Conservation (phyloP, 2,113 vertebrate species). For the Tor tambroides region DNA sequence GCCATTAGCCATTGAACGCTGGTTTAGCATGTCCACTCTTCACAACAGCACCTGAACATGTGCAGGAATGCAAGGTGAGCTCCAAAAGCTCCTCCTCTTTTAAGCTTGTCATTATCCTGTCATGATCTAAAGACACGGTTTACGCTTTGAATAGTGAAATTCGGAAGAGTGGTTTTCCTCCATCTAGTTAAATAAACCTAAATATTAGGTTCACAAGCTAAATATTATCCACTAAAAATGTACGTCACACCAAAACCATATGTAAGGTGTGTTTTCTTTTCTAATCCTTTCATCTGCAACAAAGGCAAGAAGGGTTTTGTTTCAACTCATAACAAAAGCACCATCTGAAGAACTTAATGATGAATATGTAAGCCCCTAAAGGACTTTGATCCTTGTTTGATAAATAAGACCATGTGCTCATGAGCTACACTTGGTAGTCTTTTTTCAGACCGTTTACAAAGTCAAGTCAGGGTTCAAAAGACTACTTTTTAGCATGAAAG, state of each 20-base stretch:
- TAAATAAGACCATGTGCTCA: constrained; percentile 46
- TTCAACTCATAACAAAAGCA: constrained; percentile 59
- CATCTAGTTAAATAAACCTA: constrained; percentile 11
- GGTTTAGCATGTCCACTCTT: constrained; percentile 1
- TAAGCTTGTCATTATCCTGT: constrained; percentile 46
- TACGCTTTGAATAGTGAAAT: constrained; percentile 28
- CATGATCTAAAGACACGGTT: constrained; percentile 21
- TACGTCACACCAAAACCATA: not conserved
- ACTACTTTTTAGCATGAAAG: constrained; percentile 51
- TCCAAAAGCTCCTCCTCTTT: constrained; percentile 11
- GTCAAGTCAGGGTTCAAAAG: constrained; percentile 53
- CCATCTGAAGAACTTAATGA: constrained; percentile 57
- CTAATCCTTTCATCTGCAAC: constrained; percentile 1
- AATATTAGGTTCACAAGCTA: constrained; percentile 4
- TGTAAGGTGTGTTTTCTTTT: constrained; percentile 11
- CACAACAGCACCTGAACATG: constrained; percentile 35
- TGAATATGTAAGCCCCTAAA: constrained; percentile 39
- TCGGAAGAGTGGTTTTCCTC: not conserved
- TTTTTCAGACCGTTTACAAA: not conserved
- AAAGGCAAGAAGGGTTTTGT: constrained; percentile 45
- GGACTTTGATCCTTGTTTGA: constrained; percentile 68
- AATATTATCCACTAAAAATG: not conserved
- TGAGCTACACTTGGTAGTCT: constrained; percentile 16
- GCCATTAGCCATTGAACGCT: not conserved
- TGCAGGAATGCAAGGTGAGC: constrained; percentile 28